Evolutionary conservation across 2,113 vertebrate genomes (phyloP).

Genomic region (Nibea albiflora): DNA sequence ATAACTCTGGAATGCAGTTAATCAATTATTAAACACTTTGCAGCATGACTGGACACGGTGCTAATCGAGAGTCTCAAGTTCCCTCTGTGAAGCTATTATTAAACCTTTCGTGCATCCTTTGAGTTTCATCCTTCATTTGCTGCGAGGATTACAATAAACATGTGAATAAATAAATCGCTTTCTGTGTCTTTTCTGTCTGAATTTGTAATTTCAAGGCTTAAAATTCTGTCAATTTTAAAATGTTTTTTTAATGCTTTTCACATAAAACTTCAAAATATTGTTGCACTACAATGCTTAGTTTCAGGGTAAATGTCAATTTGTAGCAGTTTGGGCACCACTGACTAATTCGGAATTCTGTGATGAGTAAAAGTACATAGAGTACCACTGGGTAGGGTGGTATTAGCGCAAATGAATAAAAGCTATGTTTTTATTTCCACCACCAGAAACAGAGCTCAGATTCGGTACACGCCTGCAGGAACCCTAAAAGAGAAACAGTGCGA

Average conservation of each 20-base stretch:
- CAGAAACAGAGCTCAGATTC: conserved; percentile 34
- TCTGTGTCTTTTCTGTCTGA: neutral
- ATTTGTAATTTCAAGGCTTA: neutral
- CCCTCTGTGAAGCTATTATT: conserved; percentile 4
- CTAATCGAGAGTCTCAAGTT: conserved; percentile 6
- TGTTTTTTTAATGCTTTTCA: neutral
- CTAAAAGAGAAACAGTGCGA: conserved; percentile 36
- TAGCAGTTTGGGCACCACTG: neutral
- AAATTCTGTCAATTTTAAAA: neutral
- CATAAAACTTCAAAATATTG: no score
- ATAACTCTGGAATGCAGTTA: conserved; percentile 27
- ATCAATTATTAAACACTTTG: conserved; percentile 51
- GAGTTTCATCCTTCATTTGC: neutral
- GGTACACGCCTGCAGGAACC: conserved; percentile 12
- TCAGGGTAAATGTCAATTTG: neutral
- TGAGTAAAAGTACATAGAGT: neutral
- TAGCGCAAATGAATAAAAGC: neutral
- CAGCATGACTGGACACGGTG: conserved; percentile 11
- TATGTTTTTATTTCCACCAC: neutral
- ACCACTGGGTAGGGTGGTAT: neutral
- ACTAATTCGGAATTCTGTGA: neutral
- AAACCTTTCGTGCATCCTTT: neutral
- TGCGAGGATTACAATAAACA: neutral
- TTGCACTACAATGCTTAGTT: neutral
- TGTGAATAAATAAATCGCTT: neutral